Evolutionary conservation across 2,888 invertebrate genomes (phyloP).

Genomic region (Agonum fuliginosum): DNA sequence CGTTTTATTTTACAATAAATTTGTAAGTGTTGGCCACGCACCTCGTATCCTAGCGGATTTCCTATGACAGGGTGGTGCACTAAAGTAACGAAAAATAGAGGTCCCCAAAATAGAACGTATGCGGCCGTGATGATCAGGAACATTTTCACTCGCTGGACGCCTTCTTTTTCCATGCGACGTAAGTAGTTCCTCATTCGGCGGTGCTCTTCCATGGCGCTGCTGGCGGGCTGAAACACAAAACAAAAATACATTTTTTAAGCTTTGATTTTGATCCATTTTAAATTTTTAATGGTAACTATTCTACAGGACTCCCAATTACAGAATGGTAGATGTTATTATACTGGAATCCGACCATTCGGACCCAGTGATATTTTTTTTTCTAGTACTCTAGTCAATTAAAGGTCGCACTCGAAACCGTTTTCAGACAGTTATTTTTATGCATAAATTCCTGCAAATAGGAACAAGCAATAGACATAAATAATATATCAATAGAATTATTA

Average conservation of each 20-base stretch:
- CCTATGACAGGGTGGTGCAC: slow-evolving; percentile 85
- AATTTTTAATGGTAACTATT: too few species aligned
- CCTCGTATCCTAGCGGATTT: slow-evolving; percentile 85
- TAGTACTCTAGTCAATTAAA: too few species aligned
- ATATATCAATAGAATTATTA: too few species aligned
- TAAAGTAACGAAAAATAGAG: slow-evolving; percentile 89
- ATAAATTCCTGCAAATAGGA: too few species aligned
- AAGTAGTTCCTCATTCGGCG: slow-evolving; percentile 85
- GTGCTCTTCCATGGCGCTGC: slow-evolving; percentile 80
- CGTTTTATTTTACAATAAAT: slow-evolving; percentile 39
- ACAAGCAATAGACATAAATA: too few species aligned
- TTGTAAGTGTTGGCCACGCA: slow-evolving; percentile 68
- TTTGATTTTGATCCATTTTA: too few species aligned
- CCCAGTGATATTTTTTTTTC: too few species aligned
- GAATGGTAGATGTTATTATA: too few species aligned
- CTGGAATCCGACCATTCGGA: too few species aligned
- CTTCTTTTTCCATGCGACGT: slow-evolving; percentile 85
- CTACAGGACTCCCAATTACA: too few species aligned
- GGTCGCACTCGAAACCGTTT: too few species aligned
- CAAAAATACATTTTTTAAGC: not conserved
- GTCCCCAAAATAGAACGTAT: slow-evolving; percentile 93
- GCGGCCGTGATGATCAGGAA: slow-evolving; percentile 89
- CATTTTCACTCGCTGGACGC: slow-evolving; percentile 88
- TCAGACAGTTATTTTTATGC: too few species aligned
- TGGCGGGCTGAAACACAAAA: slow-evolving; percentile 69